Evolutionary conservation across 2,797 vertebrate species (phyloP), one percentile per base, ranked within the genome.

Genomic region (Choloepus didactylus): DNA sequence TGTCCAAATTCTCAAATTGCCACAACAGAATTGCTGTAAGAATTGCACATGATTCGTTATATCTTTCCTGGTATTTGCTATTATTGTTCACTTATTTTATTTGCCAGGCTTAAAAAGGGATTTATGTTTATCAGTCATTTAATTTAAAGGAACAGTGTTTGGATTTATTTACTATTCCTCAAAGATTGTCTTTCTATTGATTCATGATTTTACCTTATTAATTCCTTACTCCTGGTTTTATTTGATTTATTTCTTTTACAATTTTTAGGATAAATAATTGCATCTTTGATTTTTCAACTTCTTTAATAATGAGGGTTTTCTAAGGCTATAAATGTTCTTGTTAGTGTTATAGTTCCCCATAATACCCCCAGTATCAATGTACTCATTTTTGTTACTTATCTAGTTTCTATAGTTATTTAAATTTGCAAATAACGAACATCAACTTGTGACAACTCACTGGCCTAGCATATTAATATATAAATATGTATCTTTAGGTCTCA

Each of bases 1-100:
- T 69, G 15, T 81, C 41, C 77, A 81, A 90, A 73, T 62, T 93
- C 94, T 96, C 23, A 93, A 89, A 83, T n/a, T 69, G 19, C 35
- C 73, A 2, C 16, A 62, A 41, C 6, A 87, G 19, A 85, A 46
- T 60, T 38, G 4, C 35, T 75, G 1, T 56, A 56, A 87, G 14
- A 90, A 75, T 72, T 79, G 44, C 23, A 64, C 60, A 29, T 80
- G n/a, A 67, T 31, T 69, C 19, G 75, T 91, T 79, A 51, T 3
- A 60, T 73, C 14, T 77, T 9, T 89, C n/a, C 8, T 56, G 41
- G 3, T 67, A 73, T 89, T 91, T 67, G 19, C n/a, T 87, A 66
- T 23, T 21, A 49, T 69, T 81, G 7, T 38, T 92, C n/a, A 35
- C 1, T 35, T 77, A 44, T 69, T 54, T 89, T 66, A 82, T 79